A percentile compares a stretch with the other conserved stretches of the same genome.
phyloP scores from a whole-genome alignment of 2,797 vertebrate species.

The Sparus aurata region DNA sequence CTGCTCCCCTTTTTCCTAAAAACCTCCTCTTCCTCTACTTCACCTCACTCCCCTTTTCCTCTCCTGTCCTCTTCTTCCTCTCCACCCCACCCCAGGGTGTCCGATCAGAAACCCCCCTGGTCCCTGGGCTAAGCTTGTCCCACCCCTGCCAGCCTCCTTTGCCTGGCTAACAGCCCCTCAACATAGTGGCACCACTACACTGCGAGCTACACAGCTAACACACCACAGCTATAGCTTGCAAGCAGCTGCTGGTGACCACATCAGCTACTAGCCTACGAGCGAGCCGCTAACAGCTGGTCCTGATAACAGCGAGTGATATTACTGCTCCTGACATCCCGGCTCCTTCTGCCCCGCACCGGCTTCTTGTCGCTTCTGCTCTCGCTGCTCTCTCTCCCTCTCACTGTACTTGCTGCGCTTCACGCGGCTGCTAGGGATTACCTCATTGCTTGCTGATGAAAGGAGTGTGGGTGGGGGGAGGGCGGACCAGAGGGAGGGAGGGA shows the following conservation, averaged over 20 bases:
- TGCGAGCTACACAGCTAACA: conserved; percentile 58
- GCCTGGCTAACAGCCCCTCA: conserved; percentile 67
- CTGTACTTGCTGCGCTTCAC: conserved; percentile 85
- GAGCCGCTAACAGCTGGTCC: conserved; percentile 63
- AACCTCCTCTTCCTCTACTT: conserved; percentile 59
- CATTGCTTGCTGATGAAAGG: conserved; percentile 89
- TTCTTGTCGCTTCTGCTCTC: conserved; percentile 56
- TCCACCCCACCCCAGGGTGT: conserved; percentile 53
- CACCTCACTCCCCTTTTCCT: conserved; percentile 21
- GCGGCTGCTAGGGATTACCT: conserved; percentile 89
- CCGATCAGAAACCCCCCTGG: conserved; percentile 40
- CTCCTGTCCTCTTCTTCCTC: conserved; percentile 56
- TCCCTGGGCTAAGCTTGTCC: conserved; percentile 68
- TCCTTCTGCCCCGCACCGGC: conserved; percentile 68
- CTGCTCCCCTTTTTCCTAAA: conserved; percentile 38
- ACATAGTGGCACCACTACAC: conserved; percentile 69
- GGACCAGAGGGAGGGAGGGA: conserved; percentile 70
- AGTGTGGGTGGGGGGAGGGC: conserved; percentile 86
- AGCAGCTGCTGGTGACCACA: conserved; percentile 49
- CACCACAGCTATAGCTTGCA: conserved; percentile 42
- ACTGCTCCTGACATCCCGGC: conserved; percentile 73
- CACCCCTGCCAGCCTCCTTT: conserved; percentile 57
- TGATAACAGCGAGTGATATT: conserved; percentile 58
- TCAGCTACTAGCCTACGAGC: conserved; percentile 36
- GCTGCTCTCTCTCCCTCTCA: conserved; percentile 64